phyloP scores from a whole-genome alignment of 2,797 vertebrate genomes.

The Acanthiza pusilla region DNA sequence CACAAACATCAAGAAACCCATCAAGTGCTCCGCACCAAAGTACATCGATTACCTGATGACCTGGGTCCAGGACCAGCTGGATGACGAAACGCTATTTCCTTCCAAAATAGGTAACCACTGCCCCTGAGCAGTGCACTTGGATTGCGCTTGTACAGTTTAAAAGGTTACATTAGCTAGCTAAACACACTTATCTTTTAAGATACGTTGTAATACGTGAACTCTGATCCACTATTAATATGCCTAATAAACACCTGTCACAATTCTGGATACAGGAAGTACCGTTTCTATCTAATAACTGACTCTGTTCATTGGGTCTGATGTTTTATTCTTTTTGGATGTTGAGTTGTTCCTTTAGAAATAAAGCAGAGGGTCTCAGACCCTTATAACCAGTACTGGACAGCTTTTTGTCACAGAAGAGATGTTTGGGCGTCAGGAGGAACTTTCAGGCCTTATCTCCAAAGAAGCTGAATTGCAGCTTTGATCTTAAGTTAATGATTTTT shows the following conservation, averaged over 20 bases:
- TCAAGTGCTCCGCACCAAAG: constrained; percentile 97
- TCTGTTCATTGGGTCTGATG: not conserved
- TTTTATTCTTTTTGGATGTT: not conserved
- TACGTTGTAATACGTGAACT: not conserved
- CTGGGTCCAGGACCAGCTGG: constrained; percentile 99
- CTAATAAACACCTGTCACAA: not conserved
- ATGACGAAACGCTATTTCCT: constrained; percentile 95
- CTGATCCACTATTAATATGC: not conserved
- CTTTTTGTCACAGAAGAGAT: not conserved
- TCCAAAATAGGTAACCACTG: constrained; percentile 89
- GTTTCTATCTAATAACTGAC: not conserved
- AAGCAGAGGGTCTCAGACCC: not conserved
- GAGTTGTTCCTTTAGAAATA: not conserved
- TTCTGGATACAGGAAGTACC: not conserved
- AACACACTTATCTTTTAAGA: not conserved
- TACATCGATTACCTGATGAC: constrained; percentile 99
- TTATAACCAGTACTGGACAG: not conserved
- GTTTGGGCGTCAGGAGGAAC: not conserved
- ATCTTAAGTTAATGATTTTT: not conserved
- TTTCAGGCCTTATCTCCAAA: not conserved
- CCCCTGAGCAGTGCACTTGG: not conserved
- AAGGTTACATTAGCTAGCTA: not conserved
- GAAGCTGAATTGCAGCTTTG: not conserved
- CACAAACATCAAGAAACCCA: constrained; percentile 98
- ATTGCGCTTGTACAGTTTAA: not conserved